Evolutionary conservation across 30 jellyfish, hydroid and myxozoan genomes (phyloP), one percentile per base, ranked within the genome.

Genomic region (Hydractinia echinata): DNA sequence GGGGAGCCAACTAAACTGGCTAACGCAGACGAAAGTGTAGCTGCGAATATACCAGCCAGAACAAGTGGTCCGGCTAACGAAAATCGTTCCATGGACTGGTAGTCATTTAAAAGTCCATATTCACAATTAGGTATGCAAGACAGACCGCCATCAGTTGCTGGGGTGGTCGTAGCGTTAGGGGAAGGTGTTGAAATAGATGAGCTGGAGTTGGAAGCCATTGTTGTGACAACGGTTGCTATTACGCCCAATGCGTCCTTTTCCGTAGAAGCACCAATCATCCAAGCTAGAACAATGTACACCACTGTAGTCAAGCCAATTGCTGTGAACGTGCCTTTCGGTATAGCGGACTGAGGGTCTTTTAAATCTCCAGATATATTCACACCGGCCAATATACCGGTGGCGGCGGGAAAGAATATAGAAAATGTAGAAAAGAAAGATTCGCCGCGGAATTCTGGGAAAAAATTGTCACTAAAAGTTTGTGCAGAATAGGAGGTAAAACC

Each of bases 1-100:
- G 98, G 98, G 7, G 98, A 87, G 21, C 98, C 96, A 6, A 92
- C 98, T 61, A 92, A 66, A 77, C 96, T 87, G 1, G 98, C 98
- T 58, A 92, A 72, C 13, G 96, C 98, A 14, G 98, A 92, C 19
- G 98, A 92, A 53, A 92, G 55, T 1, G 98, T 92, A 15, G 98
- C 98, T 5, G 98, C 98, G 61, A 92, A 86, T 51, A 87, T 92
- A 10, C 98, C 98, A 69, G 98, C 98, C 39, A 92, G 88, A 5
- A 92, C 96, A 8, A 92, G 54, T 8, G 96, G 98, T 6, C 98
- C 98, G 55, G 30, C 77, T 21, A 92, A 78, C 14, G 98, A 92
- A 19, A 80, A 60, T 80, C 79, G 83, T 74, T 92, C 96, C 87
- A 87, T 85, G 14, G 83, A 76, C 98, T 87, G 96, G 58, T 67